phyloP scores from a whole-genome alignment of 2,113 vertebrate species.

The Neogale vison region DNA sequence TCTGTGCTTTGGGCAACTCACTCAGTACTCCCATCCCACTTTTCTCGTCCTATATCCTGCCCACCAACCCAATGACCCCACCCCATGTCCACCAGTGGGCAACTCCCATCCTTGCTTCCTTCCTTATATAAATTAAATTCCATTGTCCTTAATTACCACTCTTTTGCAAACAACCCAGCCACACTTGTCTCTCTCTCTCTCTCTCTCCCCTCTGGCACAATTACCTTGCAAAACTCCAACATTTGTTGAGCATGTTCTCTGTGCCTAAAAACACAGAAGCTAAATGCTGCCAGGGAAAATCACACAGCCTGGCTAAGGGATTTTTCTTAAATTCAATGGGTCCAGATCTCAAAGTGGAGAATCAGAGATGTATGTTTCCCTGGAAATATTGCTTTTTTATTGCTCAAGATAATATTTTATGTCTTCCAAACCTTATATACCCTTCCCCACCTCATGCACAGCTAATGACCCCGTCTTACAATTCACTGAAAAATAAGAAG shows the following conservation, averaged over 20 bases:
- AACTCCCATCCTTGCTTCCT: background rate
- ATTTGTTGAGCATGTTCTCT: background rate
- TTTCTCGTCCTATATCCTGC: background rate
- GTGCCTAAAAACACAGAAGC: background rate
- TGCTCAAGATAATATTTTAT: background rate
- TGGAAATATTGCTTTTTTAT: background rate
- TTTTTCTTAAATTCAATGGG: background rate
- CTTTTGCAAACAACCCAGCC: background rate
- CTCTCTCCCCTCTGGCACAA: background rate
- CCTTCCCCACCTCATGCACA: background rate
- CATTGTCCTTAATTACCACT: background rate
- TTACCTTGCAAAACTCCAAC: background rate
- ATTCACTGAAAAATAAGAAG: background rate
- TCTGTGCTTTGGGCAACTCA: background rate
- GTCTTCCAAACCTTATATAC: background rate
- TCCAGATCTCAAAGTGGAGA: background rate
- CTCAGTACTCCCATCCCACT: background rate
- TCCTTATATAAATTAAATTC: background rate
- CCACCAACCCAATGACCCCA: background rate
- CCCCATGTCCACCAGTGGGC: background rate
- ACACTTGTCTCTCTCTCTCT: background rate
- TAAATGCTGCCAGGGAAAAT: background rate
- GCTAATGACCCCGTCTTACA: background rate
- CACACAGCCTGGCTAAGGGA: background rate
- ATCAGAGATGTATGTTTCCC: background rate